A percentile compares a stretch with the other conserved stretches of the same genome.
These are phyloP conservation scores for Strongylocentrotus purpuratus DNA, from an alignment of 35 echinoderm and acorn worm genomes.

Conservation along the genomic window DNA sequence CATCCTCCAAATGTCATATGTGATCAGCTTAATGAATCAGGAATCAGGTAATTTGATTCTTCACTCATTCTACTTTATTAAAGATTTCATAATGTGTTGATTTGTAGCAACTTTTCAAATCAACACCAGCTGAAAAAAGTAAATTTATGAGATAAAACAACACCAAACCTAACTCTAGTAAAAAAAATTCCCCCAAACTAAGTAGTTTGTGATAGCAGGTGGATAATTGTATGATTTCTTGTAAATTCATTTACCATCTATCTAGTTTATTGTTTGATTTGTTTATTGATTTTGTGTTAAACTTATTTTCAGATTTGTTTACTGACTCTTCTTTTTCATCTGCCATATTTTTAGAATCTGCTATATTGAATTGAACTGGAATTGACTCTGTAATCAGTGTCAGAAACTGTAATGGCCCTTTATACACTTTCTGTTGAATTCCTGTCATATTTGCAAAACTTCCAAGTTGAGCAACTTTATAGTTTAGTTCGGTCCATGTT, in stretches of 20 bases:
- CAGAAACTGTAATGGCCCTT: background rate
- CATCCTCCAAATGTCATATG: constrained; percentile 28
- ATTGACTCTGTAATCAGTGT: background rate
- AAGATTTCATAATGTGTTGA: too few species aligned
- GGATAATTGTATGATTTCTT: background rate
- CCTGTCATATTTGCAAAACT: too few species aligned
- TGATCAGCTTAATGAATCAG: constrained; percentile 40
- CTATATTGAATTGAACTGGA: background rate
- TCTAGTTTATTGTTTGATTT: background rate
- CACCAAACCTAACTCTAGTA: background rate
- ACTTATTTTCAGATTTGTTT: too few species aligned
- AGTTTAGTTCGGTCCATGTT: background rate
- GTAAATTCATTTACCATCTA: background rate
- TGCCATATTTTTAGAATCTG: too few species aligned
- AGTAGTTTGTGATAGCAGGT: background rate
- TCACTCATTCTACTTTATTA: background rate
- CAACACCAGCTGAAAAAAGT: too few species aligned
- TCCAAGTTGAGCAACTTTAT: too few species aligned
- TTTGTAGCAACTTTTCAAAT: too few species aligned
- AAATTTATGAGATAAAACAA: background rate
- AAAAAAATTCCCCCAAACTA: background rate
- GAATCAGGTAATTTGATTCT: constrained; percentile 1
- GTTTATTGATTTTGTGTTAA: too few species aligned
- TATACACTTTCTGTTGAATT: background rate
- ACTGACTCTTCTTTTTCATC: too few species aligned